Conservation (phyloP, 2,113 vertebrate genomes). For the Eubucco bourcierii region DNA sequence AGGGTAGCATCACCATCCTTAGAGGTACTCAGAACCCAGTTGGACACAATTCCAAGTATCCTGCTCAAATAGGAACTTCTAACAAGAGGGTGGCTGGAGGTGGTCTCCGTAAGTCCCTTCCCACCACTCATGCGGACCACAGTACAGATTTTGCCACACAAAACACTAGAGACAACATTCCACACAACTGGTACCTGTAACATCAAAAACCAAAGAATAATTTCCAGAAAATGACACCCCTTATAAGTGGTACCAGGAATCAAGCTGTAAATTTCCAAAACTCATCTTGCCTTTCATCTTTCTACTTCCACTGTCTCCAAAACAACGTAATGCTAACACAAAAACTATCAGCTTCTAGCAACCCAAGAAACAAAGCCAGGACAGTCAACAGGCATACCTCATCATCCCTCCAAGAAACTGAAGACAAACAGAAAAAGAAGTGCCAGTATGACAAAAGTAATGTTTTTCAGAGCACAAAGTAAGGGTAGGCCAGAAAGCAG, state of each 20-base stretch:
- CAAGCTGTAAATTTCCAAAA: not conserved
- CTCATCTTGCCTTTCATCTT: not conserved
- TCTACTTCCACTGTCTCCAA: not conserved
- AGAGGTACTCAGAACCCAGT: not conserved
- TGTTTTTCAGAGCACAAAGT: not conserved
- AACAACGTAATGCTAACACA: not conserved
- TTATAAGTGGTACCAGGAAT: not conserved
- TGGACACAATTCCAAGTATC: accelerated
- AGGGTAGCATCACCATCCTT: not conserved
- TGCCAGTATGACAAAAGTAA: accelerated
- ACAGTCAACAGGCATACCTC: not conserved
- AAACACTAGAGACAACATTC: not conserved
- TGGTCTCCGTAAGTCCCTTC: not conserved
- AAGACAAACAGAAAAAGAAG: not conserved
- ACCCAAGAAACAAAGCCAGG: not conserved
- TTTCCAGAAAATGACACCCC: not conserved
- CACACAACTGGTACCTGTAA: accelerated
- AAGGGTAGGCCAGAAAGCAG: not conserved
- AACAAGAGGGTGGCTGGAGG: not conserved
- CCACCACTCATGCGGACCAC: not conserved
- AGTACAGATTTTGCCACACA: not conserved
- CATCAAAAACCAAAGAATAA: not conserved
- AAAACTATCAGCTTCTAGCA: not conserved
- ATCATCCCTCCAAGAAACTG: not conserved
- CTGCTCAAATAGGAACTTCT: not conserved